Conservation (phyloP, 2,113 vertebrate genomes). For the Pedetes capensis region DNA sequence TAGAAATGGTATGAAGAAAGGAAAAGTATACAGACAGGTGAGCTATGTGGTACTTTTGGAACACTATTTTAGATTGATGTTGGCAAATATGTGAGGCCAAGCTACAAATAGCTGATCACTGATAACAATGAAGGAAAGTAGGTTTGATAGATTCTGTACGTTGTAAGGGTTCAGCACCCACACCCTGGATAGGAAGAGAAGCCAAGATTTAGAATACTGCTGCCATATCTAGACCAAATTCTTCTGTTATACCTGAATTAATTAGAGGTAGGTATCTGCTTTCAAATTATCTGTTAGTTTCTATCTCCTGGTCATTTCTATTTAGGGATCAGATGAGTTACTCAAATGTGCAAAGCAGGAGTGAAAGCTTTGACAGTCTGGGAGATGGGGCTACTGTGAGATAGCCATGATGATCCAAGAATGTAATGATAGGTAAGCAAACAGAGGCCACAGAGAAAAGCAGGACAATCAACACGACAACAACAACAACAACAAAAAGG, state of each 20-base stretch:
- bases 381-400: neutral
- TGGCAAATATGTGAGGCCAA: neutral
- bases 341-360: neutral
- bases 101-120: neutral
- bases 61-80: neutral
- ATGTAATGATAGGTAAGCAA: neutral
- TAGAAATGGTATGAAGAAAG: neutral
- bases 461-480: neutral
- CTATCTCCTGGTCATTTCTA: neutral
- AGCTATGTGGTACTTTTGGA: neutral
- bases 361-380: neutral
- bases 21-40: neutral
- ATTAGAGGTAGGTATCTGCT: neutral
- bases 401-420: neutral
- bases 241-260: neutral
- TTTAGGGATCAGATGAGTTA: neutral
- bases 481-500: neutral
- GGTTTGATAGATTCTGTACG: neutral
- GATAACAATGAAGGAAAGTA: neutral
- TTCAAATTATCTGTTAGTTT: neutral
- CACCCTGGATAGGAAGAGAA: neutral
- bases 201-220: neutral
- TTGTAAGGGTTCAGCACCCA: neutral
- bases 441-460: neutral
- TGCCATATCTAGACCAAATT: neutral